Evolutionary conservation across 1,140 invertebrate genomes (phyloP).

Genomic region (Anoplolepis gracilipes): DNA sequence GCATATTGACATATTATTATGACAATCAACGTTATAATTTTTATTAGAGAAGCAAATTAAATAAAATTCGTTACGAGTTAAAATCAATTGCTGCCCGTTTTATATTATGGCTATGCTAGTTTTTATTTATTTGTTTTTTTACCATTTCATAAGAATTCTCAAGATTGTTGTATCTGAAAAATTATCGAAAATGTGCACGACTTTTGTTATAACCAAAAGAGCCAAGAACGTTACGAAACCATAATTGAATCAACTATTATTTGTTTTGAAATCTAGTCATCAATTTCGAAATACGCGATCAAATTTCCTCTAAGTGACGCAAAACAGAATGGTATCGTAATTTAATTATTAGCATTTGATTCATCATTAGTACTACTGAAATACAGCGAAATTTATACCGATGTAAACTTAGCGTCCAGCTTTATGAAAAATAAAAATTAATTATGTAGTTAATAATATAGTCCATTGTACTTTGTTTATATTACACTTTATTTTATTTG

Average conservation of each 20-base stretch:
- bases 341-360: constrained; percentile 13
- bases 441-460: too few relatives aligned
- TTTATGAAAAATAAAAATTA: too few relatives aligned
- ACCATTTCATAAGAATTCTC: constrained; percentile 11
- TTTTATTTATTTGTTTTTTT: neutral
- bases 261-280: neutral
- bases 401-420: too few relatives aligned
- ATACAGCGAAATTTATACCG: neutral
- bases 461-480: too few relatives aligned
- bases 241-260: constrained; percentile 9
- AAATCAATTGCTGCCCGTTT: neutral
- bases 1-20: neutral
- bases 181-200: neutral
- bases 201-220: neutral
- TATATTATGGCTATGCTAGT: too few relatives aligned
- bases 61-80: neutral
- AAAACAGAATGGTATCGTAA: neutral
- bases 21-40: neutral
- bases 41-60: neutral
- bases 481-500: too few relatives aligned
- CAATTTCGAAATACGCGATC: neutral
- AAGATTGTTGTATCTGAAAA: constrained; percentile 8
- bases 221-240: neutral
- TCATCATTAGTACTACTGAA: neutral
- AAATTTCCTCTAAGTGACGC: neutral